Percentiles rank a stretch among this genome's conserved stretches.
Evolutionary conservation across 2,888 invertebrate species (phyloP).

Genomic region (Tenthredo distinguenda): DNA sequence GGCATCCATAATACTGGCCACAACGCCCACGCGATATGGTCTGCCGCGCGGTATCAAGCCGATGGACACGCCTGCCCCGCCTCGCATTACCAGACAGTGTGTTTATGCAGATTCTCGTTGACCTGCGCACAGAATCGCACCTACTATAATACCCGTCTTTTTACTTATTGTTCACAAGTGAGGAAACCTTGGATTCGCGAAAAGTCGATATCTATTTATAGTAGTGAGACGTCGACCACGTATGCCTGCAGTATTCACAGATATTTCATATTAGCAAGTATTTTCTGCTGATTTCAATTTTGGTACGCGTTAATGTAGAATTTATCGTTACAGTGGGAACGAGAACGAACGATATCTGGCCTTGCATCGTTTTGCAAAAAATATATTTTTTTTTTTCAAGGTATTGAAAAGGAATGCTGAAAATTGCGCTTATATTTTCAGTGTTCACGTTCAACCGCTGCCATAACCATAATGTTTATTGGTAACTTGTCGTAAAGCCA

Average conservation of each 20-base stretch:
- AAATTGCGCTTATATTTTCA: not conserved
- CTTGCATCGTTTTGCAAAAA: not conserved
- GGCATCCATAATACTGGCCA: conserved; percentile 33
- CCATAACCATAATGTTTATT: conserved; percentile 11
- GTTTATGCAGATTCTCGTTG: conserved; percentile 39
- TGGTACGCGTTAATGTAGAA: not conserved
- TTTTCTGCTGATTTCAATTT: not conserved
- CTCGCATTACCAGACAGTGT: conserved; percentile 46
- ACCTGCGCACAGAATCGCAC: conserved; percentile 34
- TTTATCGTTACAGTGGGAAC: not conserved
- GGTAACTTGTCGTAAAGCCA: conserved; percentile 37
- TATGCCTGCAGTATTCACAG: not conserved
- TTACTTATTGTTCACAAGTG: not conserved
- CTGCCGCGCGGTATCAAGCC: conserved; percentile 38
- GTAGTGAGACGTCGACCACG: not conserved
- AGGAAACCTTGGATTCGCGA: not conserved
- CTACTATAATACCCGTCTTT: not conserved
- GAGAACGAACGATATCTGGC: not conserved
- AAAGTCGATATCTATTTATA: not conserved
- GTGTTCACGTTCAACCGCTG: conserved; percentile 22
- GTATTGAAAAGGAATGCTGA: conserved; percentile 9
- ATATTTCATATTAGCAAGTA: not conserved
- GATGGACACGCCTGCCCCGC: conserved; percentile 46
- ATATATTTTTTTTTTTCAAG: too few species aligned
- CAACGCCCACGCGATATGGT: conserved; percentile 56